Base-by-base conservation (phyloP, 1,140 invertebrate species). In the Orius laevigatus region DNA sequence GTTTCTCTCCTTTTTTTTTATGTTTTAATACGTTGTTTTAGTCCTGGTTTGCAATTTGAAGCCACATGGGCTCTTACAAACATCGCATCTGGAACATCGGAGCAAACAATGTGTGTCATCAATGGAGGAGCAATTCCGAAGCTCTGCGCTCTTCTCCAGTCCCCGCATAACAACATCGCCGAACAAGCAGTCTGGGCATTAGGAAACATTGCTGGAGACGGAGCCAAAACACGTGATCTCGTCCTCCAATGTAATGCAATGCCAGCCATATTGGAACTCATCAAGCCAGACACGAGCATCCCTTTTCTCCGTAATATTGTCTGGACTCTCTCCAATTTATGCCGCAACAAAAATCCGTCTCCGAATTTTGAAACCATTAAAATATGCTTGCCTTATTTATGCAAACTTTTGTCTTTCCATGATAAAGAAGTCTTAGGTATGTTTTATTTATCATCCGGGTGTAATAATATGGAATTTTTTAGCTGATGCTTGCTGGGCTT, bases 121-220 rank as follows among this genome's bases (percentile, higher is more conserved):
- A 68, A 70, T 57, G 65, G 76, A 60, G 84, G 87, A 36, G 94
- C 92, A 11, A 76, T 98, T 34, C 84, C 86, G 4, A 77, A 81
- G 50, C 78, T 98, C 53, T 70, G 96, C 31, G 62, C 68, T 0
- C 66, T 98, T 4, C 65, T 98, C 0, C 66, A 70, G 14, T 77
- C 83, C 42, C 68, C 76, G 3, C 73, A 80, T 51, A 60, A 71
- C 46, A 79, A 88, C 64, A 83, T 98, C 3, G 83, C 84, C 16
- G 94, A 98, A 63, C 95, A 98, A 67, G 82, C 90, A 38, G 90
- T 97, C 0, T 98, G 94, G 94, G 93, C 93, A 4, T 66, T 98
- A 16, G 93, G 93, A 55, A 98, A 98, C 66, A 94, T 98, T 60
- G 93, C 93, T 53, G 93, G 91, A 57, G 82, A 92, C 66, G 85